Base-by-base conservation (phyloP, 2,113 vertebrate species). In the Verasper variegatus region DNA sequence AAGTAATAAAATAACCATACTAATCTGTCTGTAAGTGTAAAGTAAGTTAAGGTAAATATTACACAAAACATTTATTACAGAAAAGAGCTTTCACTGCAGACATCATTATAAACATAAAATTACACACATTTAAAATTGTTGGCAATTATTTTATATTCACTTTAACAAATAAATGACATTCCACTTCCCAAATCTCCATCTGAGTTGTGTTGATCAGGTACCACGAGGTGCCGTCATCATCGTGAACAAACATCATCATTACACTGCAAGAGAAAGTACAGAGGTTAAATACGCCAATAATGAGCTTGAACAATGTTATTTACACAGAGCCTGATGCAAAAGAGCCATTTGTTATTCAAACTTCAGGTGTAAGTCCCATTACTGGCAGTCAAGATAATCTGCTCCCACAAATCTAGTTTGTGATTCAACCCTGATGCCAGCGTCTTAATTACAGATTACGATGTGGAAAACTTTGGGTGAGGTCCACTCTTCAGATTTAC, bases 221-320 rank as follows among this genome's bases (percentile, higher is more conserved):
- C 1, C 64, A 20, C 17, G 20, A 58, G 68, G 17, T 3, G 42
- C 49, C 20, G 9, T 68, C 74, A 66, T 93, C 87, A 93, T 47
- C 88, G 82, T 12, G 88, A 90, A 68, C 90, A 94, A 60, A 93
- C 82, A 2, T 95, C 94, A 58, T 92, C 89, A 3, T 86, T 86
- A 78, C 95, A 93, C 94, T 96, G 91, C 12, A 93, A 88, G 61
- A 87, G 27, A 69, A 51, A 42, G 49, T 9, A 68, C 45, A 74
- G 55, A 67, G 3, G 45, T 49, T 67, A 63, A 31, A 75, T 5
- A 13, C n/a, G 37, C 5, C 54, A 59, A 62, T 58, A 65, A 40
- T 42, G 5, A 76, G n/a, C 10, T 45, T 15, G 26, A 63, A 5
- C 1, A 2, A 10, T 6, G 6, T 10, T 74, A n/a, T 54, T 54